Percentiles rank a stretch among this genome's conserved stretches.
phyloP scores from a whole-genome alignment of 2,797 vertebrate genomes.

The Dermochelys coriacea region DNA sequence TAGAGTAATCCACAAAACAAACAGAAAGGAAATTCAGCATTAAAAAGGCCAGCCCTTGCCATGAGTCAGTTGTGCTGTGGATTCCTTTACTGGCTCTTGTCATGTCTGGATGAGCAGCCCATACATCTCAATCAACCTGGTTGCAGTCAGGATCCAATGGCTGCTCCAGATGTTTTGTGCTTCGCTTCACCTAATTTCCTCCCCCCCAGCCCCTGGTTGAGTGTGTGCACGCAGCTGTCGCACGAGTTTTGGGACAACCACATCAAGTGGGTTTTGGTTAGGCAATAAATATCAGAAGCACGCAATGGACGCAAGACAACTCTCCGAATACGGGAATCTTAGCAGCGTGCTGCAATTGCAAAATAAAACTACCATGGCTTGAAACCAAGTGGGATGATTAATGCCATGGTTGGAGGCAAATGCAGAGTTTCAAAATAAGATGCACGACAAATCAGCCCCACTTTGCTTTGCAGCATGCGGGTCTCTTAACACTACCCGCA shows the following conservation, averaged over 20 bases:
- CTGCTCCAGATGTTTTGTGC: not conserved
- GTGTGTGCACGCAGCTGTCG: not conserved
- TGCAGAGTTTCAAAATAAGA: slow-evolving; percentile 48
- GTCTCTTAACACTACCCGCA: not conserved
- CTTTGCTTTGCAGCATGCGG: slow-evolving; percentile 60
- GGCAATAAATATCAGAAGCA: slow-evolving; percentile 60
- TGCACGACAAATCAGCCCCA: slow-evolving; percentile 72
- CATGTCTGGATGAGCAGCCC: not conserved
- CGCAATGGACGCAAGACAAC: slow-evolving; percentile 45
- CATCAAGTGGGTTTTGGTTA: slow-evolving; percentile 62
- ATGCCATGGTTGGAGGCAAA: slow-evolving; percentile 70
- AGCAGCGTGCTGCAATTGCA: slow-evolving; percentile 61
- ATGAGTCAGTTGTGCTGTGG: not conserved
- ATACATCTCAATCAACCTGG: not conserved
- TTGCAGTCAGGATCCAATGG: not conserved
- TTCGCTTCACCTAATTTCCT: not conserved
- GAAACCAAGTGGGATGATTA: slow-evolving; percentile 58
- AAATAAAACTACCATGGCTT: slow-evolving; percentile 56
- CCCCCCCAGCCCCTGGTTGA: not conserved
- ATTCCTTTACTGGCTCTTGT: not conserved
- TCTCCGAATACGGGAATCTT: slow-evolving; percentile 48
- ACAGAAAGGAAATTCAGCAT: slow-evolving; percentile 7
- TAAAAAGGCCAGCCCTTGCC: not conserved
- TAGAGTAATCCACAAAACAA: not conserved
- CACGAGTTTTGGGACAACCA: slow-evolving; percentile 1